Conservation (phyloP, 2,888 invertebrate species). For the Anagyrus pseudococci region DNA sequence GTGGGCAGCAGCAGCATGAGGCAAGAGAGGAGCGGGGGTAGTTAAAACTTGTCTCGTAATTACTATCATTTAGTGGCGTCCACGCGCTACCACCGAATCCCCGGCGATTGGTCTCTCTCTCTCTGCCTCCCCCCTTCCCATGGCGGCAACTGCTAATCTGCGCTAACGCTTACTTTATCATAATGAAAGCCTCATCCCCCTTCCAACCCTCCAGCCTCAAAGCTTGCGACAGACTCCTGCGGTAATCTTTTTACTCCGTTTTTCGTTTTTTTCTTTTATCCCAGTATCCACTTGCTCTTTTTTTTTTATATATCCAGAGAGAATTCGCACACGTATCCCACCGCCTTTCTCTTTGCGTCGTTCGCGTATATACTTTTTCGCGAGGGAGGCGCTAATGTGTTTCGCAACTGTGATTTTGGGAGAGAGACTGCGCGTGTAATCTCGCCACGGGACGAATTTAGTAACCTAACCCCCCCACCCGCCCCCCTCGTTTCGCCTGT, state of each 20-base stretch:
- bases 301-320: too few relatives aligned
- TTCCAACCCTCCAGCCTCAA: not conserved
- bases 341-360: not conserved
- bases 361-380: constrained; percentile 19
- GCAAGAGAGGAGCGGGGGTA: constrained; percentile 47
- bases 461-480: not conserved
- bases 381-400: constrained; percentile 19
- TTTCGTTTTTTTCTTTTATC: constrained; percentile 16
- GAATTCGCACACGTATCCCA: too few relatives aligned
- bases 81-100: constrained; percentile 29
- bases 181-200: constrained; percentile 37
- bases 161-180: constrained; percentile 47
- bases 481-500: not conserved
- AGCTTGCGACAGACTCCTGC: too few relatives aligned
- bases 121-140: too few relatives aligned
- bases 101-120: constrained; percentile 16
- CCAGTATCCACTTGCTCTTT: not conserved
- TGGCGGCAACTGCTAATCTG: constrained; percentile 40
- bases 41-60: constrained; percentile 61
- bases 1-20: too few relatives aligned
- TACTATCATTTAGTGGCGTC: constrained; percentile 58
- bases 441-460: constrained; percentile 5
- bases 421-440: constrained; percentile 7
- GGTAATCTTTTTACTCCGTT: constrained; percentile 7
- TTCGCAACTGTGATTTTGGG: constrained; percentile 28